Conservation (phyloP, 2,797 vertebrate species). For the Leuciscus waleckii region DNA sequence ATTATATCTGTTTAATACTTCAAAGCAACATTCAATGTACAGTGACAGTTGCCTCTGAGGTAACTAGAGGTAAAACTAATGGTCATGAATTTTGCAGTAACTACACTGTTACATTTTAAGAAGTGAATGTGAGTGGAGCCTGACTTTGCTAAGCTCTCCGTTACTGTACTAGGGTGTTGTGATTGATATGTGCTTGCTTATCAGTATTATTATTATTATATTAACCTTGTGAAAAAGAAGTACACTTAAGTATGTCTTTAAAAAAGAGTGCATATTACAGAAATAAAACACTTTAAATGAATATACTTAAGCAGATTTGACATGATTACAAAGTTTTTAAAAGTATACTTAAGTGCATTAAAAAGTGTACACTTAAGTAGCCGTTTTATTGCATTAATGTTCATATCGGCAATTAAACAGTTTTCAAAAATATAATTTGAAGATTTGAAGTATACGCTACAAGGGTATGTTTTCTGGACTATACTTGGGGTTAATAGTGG, state of each 20-base stretch:
- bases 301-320: not conserved
- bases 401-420: not conserved
- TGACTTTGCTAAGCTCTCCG: not conserved
- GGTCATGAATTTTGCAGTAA: not conserved
- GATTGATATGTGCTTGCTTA: not conserved
- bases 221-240: not conserved
- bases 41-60: not conserved
- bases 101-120: not conserved
- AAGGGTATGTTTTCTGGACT: not conserved
- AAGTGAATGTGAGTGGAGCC: not conserved
- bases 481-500: too few species aligned
- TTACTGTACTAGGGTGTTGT: not conserved
- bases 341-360: too few species aligned
- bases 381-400: not conserved
- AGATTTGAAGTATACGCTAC: not conserved
- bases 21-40: not conserved
- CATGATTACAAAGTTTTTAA: too few species aligned
- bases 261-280: not conserved
- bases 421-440: not conserved
- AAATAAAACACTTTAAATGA: not conserved
- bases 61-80: not conserved
- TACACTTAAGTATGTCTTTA: not conserved
- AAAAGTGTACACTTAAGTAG: not conserved
- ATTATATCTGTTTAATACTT: not conserved
- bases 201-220: not conserved